Conservation (phyloP, 92 coral and sea anemone genomes). For the Meandrina meandrites region DNA sequence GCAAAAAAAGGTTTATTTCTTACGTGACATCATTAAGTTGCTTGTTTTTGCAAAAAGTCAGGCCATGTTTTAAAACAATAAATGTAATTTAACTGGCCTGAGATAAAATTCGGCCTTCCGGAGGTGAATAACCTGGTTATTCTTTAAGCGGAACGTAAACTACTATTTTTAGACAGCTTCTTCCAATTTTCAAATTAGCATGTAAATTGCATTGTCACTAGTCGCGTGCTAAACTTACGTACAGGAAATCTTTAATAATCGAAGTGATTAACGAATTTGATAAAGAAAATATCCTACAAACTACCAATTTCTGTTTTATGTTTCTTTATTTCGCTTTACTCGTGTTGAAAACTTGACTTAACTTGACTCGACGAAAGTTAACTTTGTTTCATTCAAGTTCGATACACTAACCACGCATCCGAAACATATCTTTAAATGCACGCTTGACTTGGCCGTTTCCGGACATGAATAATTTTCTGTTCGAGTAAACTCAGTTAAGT, state of each 20-base stretch:
- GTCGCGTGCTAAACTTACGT: not conserved
- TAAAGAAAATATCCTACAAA: not conserved
- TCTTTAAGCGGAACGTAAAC: constrained; percentile 18
- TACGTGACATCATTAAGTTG: not conserved
- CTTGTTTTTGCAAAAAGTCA: not conserved
- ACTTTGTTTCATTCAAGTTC: not conserved
- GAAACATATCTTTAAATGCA: not conserved
- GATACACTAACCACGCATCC: not conserved
- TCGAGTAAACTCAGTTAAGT: not conserved
- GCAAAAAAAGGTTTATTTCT: not conserved
- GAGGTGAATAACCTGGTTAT: not conserved
- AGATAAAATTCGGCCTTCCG: not conserved
- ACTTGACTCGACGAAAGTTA: not conserved
- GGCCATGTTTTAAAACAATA: not conserved
- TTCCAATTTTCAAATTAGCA: not conserved
- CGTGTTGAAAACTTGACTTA: not conserved
- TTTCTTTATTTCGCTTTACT: not conserved
- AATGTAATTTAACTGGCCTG: constrained; percentile 7
- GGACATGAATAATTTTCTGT: not conserved
- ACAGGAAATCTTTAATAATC: not conserved
- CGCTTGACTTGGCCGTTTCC: constrained; percentile 12
- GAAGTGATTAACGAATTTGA: not conserved
- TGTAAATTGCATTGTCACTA: not conserved
- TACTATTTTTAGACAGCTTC: constrained; percentile 12
- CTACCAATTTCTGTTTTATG: not conserved